These are phyloP conservation scores for Thecocarcelia acutangulata DNA, from an alignment of 2,888 invertebrate genomes.

Conservation along the genomic window DNA sequence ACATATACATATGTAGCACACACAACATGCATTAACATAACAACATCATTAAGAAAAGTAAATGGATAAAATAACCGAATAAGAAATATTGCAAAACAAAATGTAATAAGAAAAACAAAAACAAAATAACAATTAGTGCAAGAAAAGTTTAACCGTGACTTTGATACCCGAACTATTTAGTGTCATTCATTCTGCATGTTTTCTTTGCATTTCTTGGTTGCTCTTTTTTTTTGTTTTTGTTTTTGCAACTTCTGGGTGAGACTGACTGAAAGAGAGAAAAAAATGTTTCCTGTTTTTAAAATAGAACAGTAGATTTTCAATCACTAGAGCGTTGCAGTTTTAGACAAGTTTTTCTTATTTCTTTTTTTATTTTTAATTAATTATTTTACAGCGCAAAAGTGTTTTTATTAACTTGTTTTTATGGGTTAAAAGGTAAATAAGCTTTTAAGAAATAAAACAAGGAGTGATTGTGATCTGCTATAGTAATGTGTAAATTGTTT, in stretches of 20 bases:
- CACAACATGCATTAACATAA: not conserved
- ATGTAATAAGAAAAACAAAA: not conserved
- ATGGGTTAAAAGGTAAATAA: too few relatives aligned
- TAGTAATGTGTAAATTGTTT: too few relatives aligned
- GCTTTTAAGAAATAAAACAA: too few relatives aligned
- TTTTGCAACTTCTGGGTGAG: not conserved
- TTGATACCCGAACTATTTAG: constrained; percentile 15
- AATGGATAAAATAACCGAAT: not conserved
- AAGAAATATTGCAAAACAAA: not conserved
- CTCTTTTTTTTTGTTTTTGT: too few relatives aligned
- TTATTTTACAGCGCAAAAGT: not conserved
- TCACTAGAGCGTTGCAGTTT: constrained; percentile 10
- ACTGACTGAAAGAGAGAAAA: too few relatives aligned
- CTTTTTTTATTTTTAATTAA: not conserved
- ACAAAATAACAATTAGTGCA: not conserved
- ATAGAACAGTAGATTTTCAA: constrained; percentile 6
- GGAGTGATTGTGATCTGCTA: too few relatives aligned
- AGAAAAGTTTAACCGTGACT: constrained; percentile 36
- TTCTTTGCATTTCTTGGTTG: not conserved
- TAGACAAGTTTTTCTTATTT: constrained; percentile 6
- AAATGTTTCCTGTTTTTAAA: constrained; percentile 8
- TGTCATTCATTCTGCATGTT: not conserved
- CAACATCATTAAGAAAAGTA: not conserved
- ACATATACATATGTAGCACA: too few relatives aligned
- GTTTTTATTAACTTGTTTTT: too few relatives aligned